Conservation (phyloP, 2,113 vertebrate genomes). For the Morone saxatilis region DNA sequence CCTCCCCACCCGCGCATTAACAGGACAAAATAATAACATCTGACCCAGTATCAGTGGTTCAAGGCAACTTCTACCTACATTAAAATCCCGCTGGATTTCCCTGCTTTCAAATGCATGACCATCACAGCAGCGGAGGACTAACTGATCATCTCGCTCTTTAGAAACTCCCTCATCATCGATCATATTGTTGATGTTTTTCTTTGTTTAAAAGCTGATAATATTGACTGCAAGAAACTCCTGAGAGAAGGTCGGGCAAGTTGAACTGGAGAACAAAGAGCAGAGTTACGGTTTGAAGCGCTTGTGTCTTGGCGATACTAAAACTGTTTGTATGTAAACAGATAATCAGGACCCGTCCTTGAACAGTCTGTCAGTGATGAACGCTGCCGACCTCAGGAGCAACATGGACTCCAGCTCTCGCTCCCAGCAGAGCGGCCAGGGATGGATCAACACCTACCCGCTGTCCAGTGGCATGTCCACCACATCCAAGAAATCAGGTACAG, state of each 20-base stretch:
- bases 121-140: constrained; percentile 64
- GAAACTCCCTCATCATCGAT: constrained; percentile 58
- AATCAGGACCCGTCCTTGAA: constrained; percentile 92
- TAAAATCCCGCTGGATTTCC: constrained; percentile 14
- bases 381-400: constrained; percentile 89
- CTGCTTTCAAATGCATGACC: constrained; percentile 76
- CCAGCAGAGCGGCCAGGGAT: constrained; percentile 95
- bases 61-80: constrained; percentile 37
- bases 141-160: constrained; percentile 60
- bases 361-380: constrained; percentile 88
- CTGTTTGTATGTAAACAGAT: constrained; percentile 82
- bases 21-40: constrained; percentile 10
- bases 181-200: constrained; percentile 43
- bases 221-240: background rate
- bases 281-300: background rate
- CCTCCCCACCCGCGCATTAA: background rate
- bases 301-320: constrained; percentile 17
- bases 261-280: background rate
- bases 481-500: constrained; percentile 96
- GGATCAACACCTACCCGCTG: constrained; percentile 98
- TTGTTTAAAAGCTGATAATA: background rate
- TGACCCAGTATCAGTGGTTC: constrained; percentile 60
- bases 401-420: constrained; percentile 92
- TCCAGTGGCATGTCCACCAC: constrained; percentile 98
- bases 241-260: background rate